phyloP scores from a whole-genome alignment of 2,888 invertebrate species.

The Ophioninae sp. region DNA sequence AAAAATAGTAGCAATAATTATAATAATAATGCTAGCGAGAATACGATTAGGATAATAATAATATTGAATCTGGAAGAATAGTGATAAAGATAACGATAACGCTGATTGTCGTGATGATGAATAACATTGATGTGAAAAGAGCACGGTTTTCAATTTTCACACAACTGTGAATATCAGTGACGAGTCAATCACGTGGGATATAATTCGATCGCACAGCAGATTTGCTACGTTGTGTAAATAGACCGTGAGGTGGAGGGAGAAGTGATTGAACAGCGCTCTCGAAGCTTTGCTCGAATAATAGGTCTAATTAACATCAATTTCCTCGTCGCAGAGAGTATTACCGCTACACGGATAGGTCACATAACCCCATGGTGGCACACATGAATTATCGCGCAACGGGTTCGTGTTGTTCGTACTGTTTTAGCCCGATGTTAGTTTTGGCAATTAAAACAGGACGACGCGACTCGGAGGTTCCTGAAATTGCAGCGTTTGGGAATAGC shows the following conservation, averaged over 20 bases:
- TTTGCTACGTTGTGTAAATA: constrained; percentile 42
- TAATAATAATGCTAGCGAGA: neutral
- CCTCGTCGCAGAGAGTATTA: constrained; percentile 54
- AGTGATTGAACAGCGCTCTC: constrained; percentile 57
- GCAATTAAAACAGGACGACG: constrained; percentile 16
- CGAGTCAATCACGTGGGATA: constrained; percentile 21
- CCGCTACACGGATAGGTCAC: constrained; percentile 30
- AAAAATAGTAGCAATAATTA: neutral
- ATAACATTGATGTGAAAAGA: neutral
- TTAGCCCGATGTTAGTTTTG: constrained; percentile 34
- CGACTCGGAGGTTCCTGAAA: constrained; percentile 10
- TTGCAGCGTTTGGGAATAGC: neutral
- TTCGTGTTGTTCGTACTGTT: constrained; percentile 12
- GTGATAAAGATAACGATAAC: neutral
- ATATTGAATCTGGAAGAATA: neutral
- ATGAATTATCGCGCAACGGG: constrained; percentile 12
- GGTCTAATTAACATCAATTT: constrained; percentile 75
- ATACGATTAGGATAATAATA: neutral
- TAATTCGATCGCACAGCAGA: constrained; percentile 27
- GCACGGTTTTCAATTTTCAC: neutral
- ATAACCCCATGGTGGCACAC: constrained; percentile 28
- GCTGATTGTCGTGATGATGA: neutral
- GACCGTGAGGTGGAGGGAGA: constrained; percentile 11
- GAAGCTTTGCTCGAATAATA: constrained; percentile 67
- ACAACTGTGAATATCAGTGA: neutral